These are phyloP conservation scores for Drosophila grimshawi DNA, from an alignment of 1,140 invertebrate genomes.

Conservation along the genomic window DNA sequence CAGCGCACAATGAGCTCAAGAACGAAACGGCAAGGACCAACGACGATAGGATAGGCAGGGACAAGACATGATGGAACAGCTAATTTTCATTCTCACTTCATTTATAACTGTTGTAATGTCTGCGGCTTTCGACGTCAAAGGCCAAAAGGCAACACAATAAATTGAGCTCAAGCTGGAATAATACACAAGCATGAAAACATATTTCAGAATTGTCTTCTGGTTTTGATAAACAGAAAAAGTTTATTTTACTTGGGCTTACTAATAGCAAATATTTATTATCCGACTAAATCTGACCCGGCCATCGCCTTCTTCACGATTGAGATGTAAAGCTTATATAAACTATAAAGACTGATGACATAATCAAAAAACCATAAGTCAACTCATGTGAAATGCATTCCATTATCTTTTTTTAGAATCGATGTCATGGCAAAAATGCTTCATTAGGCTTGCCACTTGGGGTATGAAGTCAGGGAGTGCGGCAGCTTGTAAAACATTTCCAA, in stretches of 20 bases:
- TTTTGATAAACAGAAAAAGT: constrained; percentile 35
- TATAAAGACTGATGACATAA: constrained; percentile 5
- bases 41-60: neutral
- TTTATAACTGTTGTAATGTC: constrained; percentile 54
- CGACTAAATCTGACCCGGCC: constrained; percentile 15
- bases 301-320: constrained; percentile 34
- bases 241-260: constrained; percentile 32
- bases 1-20: constrained; percentile 58
- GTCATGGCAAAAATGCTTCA: constrained; percentile 17
- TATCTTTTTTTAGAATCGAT: neutral
- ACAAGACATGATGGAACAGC: constrained; percentile 17
- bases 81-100: constrained; percentile 42
- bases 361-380: neutral
- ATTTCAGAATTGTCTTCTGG: constrained; percentile 60
- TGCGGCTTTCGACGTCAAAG: constrained; percentile 55
- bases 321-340: constrained; percentile 30
- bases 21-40: constrained; percentile 28
- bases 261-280: constrained; percentile 40
- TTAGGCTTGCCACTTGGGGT: constrained; percentile 27
- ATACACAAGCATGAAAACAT: constrained; percentile 49
- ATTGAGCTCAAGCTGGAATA: constrained; percentile 46
- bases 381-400: constrained; percentile 1
- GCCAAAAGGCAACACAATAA: constrained; percentile 55
- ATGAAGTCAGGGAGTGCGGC: neutral
- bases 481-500: constrained; percentile 47